Evolutionary conservation across 1,140 invertebrate genomes (phyloP), one percentile per base, ranked within the genome.

Genomic region (Hyles vespertilio): DNA sequence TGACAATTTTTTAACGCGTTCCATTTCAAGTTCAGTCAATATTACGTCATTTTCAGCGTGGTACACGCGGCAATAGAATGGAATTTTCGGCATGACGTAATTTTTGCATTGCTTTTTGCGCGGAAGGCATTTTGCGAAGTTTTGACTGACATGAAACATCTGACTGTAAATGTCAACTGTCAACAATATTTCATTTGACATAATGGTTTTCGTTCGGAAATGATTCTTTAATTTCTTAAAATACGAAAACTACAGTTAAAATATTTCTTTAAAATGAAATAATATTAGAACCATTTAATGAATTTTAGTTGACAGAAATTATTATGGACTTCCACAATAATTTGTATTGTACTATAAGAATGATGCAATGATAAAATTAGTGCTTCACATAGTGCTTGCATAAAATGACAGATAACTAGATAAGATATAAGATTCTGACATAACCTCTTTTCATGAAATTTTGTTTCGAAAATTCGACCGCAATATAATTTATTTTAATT

Each of bases 371-470:
- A 3, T 22, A 34, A 22, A 22, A 22, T 22, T 2, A 22, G 22
- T 22, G 22, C 22, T 22, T 22, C 2, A 22, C 22, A 22, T 2
- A 22, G 22, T 22, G 22, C 10, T 51, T 6, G 5, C 32, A 34
- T 33, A 34, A 71, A 55, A 65, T 65, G 59, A 63, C 57, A 67
- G 51, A 53, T 36, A 53, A 11, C 5, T 54, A 10, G n/a, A n/a
- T 43, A n/a, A 54, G n/a, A 12, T 54, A 43, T 11, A 3, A 5
- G 36, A 63, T 65, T 69, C 63, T 64, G 67, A 72, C 60, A 65
- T 79, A 79, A 77, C 77, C 79, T 78, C 54, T 60, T 67, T 34
- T 52, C 12, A 61, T 58, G 60, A 56, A 50, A 36, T 59, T 63
- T 58, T 67, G 51, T 58, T 58, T 12, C 11, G 53, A 66, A 69